Conservation (phyloP, 2,113 vertebrate genomes). For the Oreotragus oreotragus region DNA sequence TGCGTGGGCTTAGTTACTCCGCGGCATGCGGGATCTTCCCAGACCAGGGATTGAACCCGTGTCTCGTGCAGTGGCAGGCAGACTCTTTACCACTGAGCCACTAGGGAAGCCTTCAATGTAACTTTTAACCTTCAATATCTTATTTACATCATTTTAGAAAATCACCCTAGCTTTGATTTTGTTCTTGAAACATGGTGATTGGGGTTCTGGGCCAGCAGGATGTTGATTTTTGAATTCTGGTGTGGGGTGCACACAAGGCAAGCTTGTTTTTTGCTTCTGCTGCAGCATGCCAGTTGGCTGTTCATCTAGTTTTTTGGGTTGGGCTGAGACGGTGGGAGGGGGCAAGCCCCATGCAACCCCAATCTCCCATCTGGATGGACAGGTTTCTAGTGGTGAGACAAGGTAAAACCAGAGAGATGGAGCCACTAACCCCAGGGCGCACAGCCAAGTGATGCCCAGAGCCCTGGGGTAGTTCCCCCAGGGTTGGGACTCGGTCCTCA, state of each 20-base stretch:
- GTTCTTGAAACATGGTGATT: not conserved
- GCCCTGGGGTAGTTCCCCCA: accelerated
- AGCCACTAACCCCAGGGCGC: not conserved
- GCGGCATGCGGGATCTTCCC: not conserved
- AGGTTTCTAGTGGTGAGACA: not conserved
- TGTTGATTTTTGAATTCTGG: not conserved
- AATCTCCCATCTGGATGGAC: not conserved
- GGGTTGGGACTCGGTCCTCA: accelerated
- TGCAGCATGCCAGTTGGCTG: not conserved
- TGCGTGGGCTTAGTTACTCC: not conserved
- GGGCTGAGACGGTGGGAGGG: not conserved
- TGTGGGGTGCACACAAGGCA: not conserved
- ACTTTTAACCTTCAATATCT: not conserved
- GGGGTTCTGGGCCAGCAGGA: accelerated
- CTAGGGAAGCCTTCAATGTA: not conserved
- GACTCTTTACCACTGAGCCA: not conserved
- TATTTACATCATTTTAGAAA: not conserved
- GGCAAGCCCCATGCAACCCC: not conserved
- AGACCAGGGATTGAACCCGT: not conserved
- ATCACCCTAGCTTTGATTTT: not conserved
- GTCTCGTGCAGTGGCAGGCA: not conserved
- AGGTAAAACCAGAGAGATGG: not conserved
- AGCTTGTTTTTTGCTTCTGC: not conserved
- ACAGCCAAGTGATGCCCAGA: not conserved
- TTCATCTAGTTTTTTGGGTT: not conserved